phyloP scores from a whole-genome alignment of 2,888 invertebrate genomes.

The Drosophila nr. perissopoda region DNA sequence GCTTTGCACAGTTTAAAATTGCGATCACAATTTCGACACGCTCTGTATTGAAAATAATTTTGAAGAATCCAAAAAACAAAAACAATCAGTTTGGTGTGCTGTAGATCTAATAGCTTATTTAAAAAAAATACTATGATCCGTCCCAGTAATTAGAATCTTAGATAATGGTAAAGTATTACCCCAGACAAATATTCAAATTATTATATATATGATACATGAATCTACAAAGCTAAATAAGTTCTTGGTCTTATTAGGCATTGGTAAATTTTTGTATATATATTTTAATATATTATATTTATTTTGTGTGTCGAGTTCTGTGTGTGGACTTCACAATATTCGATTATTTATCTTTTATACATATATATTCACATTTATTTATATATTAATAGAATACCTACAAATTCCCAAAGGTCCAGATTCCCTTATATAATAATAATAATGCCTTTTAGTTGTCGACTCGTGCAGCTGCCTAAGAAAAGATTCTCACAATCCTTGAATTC shows the following conservation, averaged over 20 bases:
- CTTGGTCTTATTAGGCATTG: background rate
- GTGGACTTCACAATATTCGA: background rate
- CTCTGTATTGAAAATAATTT: background rate
- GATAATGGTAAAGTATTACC: background rate
- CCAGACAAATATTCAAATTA: background rate
- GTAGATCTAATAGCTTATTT: background rate
- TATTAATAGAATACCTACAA: too few relatives aligned
- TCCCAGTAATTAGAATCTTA: background rate
- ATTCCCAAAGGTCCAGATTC: background rate
- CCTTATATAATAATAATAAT: background rate
- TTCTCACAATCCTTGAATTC: slow-evolving; percentile 26
- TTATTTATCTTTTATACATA: background rate
- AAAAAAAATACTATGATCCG: background rate
- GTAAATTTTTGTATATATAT: too few relatives aligned
- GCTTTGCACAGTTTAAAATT: background rate
- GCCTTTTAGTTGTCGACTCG: too few relatives aligned
- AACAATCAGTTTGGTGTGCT: background rate
- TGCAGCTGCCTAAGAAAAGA: slow-evolving; percentile 29
- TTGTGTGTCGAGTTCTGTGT: rapidly evolving
- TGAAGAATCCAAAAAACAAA: background rate
- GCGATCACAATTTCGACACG: background rate
- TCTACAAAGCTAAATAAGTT: background rate
- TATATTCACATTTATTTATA: background rate
- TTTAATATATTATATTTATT: too few relatives aligned
- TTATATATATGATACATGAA: background rate